Evolutionary conservation across 2,888 invertebrate genomes (phyloP).

Genomic region (Cancer borealis): DNA sequence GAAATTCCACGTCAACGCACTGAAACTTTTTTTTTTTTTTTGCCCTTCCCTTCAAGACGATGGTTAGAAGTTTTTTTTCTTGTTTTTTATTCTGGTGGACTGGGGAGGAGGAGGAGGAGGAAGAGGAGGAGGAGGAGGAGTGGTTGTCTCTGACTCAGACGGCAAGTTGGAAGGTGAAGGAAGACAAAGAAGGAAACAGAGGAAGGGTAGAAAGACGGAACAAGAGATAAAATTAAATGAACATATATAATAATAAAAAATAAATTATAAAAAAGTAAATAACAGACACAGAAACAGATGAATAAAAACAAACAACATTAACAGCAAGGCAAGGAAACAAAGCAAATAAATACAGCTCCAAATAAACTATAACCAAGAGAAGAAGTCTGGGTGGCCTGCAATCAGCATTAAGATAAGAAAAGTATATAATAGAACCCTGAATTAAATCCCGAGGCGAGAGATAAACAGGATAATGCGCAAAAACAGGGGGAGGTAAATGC

Average conservation of each 20-base stretch:
- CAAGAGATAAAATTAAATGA: conserved; percentile 9
- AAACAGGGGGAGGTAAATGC: conserved; percentile 12
- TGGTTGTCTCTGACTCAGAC: background rate
- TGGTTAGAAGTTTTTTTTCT: conserved; percentile 35
- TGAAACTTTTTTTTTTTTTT: background rate
- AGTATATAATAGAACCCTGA: background rate
- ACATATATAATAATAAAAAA: background rate
- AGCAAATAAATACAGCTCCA: background rate
- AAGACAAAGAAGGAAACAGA: background rate
- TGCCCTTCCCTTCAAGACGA: background rate
- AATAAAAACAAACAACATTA: background rate
- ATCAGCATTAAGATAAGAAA: conserved; percentile 5
- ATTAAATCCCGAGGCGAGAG: conserved; percentile 2
- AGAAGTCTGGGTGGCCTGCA: background rate
- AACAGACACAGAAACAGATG: conserved; percentile 3
- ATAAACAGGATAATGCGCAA: background rate
- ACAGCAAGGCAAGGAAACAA: conserved; percentile 21
- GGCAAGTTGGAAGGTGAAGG: background rate
- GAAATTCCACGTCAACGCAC: background rate
- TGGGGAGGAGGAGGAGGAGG: background rate
- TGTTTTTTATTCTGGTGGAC: background rate
- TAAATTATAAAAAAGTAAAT: background rate
- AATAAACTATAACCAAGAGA: background rate
- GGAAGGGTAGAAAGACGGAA: background rate
- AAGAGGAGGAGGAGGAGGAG: background rate